Base-by-base conservation (phyloP, 2,888 invertebrate genomes). In the Harpalus rubripes region DNA sequence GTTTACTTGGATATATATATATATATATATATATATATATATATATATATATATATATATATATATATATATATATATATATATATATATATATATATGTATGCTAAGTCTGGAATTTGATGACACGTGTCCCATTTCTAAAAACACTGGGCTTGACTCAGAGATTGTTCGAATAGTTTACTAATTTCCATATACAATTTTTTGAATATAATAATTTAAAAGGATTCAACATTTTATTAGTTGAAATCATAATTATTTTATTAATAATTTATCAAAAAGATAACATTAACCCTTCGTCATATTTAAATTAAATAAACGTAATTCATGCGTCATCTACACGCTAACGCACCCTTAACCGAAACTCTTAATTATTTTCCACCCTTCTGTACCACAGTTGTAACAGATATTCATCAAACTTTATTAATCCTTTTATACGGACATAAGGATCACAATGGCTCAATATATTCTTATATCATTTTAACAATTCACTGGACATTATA, bases 331-430 rank as follows among this genome's bases (percentile, higher is more conserved):
- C 61, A 61, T 61, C 61, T 18, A 61, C 7, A 61, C 32, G 26
- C n/a, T 26, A 32, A 65, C 65, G 1, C 18, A 61, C 65, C 65
- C 65, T 65, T 65, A 65, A 65, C 65, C 65, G 5, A 26, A 65
- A 32, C 65, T 65, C 65, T 65, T 65, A 65, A 65, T 65, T 65
- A 65, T 65, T 65, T 61, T 65, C 65, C 12, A 65, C 39, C 65
- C 65, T 65, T 65, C 65, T 32, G 32, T 65, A 65, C 65, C 65
- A 65, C 65, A 65, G 22, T 32, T 65, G 65, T 65, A 65, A 65
- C 65, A 65, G 65, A 26, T 26, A 65, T 65, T 32, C 65, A 65
- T 26, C 65, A 65, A 65, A 65, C 65, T 65, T 65, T 65, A 65
- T 65, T 65, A 65, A 65, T 65, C 32, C 26, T 32, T 65, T 65